phyloP scores from a whole-genome alignment of 2,797 vertebrate genomes.

The Acanthopagrus latus region DNA sequence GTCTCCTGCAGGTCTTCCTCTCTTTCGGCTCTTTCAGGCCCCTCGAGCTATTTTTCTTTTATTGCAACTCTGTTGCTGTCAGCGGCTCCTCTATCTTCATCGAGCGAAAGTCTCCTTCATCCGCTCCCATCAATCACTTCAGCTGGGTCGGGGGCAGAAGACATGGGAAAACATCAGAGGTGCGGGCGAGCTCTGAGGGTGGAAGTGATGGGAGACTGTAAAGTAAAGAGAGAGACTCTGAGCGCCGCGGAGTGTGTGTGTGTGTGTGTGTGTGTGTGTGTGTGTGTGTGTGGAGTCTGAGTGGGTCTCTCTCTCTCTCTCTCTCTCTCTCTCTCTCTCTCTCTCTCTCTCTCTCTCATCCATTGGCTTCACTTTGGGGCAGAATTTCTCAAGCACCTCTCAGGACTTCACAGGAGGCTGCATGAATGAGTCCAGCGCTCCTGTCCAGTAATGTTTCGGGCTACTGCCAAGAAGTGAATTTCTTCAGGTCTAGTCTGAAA shows the following conservation, averaged over 20 bases:
- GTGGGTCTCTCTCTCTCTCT: slow-evolving; percentile 7
- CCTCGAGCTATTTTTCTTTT: slow-evolving; percentile 49
- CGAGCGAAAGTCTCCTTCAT: slow-evolving; percentile 36
- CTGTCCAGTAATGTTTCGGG: not conserved
- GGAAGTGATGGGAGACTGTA: slow-evolving; percentile 50
- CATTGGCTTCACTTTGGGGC: slow-evolving; percentile 32
- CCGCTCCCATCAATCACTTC: slow-evolving; percentile 46
- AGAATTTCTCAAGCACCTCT: slow-evolving; percentile 40
- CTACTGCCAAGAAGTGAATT: not conserved
- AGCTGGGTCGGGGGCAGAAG: slow-evolving; percentile 9
- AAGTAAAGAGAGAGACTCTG: slow-evolving; percentile 52
- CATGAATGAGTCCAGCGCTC: not conserved
- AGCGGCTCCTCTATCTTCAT: slow-evolving; percentile 47
- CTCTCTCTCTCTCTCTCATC: slow-evolving; percentile 15
- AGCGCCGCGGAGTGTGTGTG: slow-evolving; percentile 36
- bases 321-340: slow-evolving; percentile 21
- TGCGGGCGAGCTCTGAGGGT: slow-evolving; percentile 37
- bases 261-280: slow-evolving; percentile 7
- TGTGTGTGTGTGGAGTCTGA: slow-evolving; percentile 31
- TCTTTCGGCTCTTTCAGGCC: slow-evolving; percentile 25
- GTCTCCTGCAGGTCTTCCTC: slow-evolving; percentile 15
- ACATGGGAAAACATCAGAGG: slow-evolving; percentile 33
- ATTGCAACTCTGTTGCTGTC: slow-evolving; percentile 53
- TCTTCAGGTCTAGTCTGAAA: not conserved
- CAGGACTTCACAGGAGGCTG: not conserved